A percentile compares a stretch with the other conserved stretches of the same genome.
Evolutionary conservation across 2,888 invertebrate species (phyloP).

Genomic region (Philereme transversata): DNA sequence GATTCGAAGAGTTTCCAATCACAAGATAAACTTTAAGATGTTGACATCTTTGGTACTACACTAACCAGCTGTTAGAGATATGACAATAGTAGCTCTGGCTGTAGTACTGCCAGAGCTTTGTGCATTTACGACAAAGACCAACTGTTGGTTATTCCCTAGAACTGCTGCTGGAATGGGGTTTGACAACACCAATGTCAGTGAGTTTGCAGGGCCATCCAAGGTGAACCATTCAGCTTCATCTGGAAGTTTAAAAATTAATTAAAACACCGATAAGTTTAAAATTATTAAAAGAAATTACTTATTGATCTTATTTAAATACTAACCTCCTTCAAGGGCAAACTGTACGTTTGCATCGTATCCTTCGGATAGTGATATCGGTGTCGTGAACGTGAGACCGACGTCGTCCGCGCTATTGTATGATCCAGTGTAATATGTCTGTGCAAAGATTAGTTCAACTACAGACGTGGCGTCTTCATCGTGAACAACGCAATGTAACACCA

Average conservation of each 20-base stretch:
- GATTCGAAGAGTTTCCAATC: too few relatives aligned
- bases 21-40: not conserved
- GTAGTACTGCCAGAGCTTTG: constrained; percentile 33
- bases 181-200: constrained; percentile 26
- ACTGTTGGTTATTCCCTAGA: constrained; percentile 38
- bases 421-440: constrained; percentile 45
- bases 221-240: constrained; percentile 31
- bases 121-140: constrained; percentile 37
- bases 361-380: constrained; percentile 36
- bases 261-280: not conserved
- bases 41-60: not conserved
- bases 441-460: constrained; percentile 41
- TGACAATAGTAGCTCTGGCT: constrained; percentile 40
- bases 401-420: constrained; percentile 36
- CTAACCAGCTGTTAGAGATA: constrained; percentile 36
- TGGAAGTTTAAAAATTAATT: constrained; percentile 3
- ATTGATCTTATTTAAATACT: constrained; percentile 7
- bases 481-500: constrained; percentile 21
- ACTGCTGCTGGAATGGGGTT: constrained; percentile 42
- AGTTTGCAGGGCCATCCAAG: constrained; percentile 29
- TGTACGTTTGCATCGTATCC: constrained; percentile 43
- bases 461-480: constrained; percentile 9
- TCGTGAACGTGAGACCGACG: constrained; percentile 35
- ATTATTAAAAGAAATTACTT: not conserved
- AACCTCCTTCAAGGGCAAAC: constrained; percentile 49